These are phyloP conservation scores for Ypsolopha sequella DNA, from an alignment of 2,888 invertebrate species.

Conservation along the genomic window DNA sequence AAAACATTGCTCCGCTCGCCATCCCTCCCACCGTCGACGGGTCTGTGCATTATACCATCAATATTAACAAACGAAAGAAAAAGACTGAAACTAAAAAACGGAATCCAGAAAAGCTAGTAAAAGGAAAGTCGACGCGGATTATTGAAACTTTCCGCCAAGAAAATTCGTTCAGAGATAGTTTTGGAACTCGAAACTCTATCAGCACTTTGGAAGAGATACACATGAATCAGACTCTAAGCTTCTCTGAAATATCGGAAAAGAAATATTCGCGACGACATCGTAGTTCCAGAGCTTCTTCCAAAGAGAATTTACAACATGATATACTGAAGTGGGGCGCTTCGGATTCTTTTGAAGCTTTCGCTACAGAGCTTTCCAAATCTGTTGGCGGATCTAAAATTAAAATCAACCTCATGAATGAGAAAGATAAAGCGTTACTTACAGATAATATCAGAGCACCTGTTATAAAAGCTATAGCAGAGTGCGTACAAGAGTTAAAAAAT, in stretches of 20 bases:
- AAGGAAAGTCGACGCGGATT: conserved; percentile 21
- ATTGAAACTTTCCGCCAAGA: conserved; percentile 26
- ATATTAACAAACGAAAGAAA: conserved; percentile 30
- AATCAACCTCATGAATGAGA: conserved; percentile 53
- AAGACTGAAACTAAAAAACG: conserved; percentile 14
- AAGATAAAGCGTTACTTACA: conserved; percentile 38
- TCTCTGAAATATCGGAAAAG: conserved; percentile 43
- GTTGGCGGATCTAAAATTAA: conserved; percentile 38
- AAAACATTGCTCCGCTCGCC: conserved; percentile 40
- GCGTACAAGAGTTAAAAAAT: conserved; percentile 27
- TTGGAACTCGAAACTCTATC: conserved; percentile 27
- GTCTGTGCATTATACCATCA: conserved; percentile 37
- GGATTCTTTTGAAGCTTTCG: conserved; percentile 48
- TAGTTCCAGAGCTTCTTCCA: neutral
- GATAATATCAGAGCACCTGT: conserved; percentile 44
- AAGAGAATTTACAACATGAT: conserved; percentile 5
- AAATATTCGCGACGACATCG: conserved; percentile 25
- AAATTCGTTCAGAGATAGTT: conserved; percentile 22
- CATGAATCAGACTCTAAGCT: conserved; percentile 42
- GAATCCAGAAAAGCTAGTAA: conserved; percentile 11
- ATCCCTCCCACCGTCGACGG: conserved; percentile 41
- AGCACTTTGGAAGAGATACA: conserved; percentile 47
- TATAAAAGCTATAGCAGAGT: conserved; percentile 40
- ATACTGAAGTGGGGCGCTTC: conserved; percentile 29
- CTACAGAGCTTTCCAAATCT: conserved; percentile 31